A percentile compares a stretch with the other conserved stretches of the same genome.
These are phyloP conservation scores for Formica selysi DNA, from an alignment of 1,140 invertebrate genomes.

Conservation along the genomic window DNA sequence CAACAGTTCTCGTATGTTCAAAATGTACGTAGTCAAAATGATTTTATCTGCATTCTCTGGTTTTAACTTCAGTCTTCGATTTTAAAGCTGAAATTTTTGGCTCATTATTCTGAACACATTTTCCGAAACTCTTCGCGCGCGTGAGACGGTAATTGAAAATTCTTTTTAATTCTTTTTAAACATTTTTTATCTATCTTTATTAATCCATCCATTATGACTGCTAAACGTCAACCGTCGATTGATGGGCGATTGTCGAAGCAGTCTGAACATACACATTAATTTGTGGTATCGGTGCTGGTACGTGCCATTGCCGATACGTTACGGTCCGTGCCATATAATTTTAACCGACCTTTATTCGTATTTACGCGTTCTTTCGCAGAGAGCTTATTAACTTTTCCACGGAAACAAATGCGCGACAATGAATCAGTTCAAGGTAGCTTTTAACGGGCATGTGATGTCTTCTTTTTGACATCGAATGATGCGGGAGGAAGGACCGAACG, in stretches of 20 bases:
- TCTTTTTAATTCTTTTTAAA: neutral
- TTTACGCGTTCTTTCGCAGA: neutral
- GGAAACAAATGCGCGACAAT: slow-evolving; percentile 56
- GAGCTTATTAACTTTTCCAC: slow-evolving; percentile 59
- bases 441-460: slow-evolving; percentile 17
- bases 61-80: neutral
- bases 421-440: slow-evolving; percentile 47
- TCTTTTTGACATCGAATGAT: slow-evolving; percentile 20
- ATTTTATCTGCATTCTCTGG: neutral
- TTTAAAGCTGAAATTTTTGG: neutral
- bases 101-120: neutral
- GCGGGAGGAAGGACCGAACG: slow-evolving; percentile 4
- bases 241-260: too few species aligned
- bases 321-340: too few species aligned
- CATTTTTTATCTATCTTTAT: too few species aligned
- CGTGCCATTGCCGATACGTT: too few species aligned
- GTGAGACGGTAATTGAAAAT: slow-evolving; percentile 14
- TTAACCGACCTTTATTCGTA: neutral
- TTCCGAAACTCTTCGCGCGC: slow-evolving; percentile 4
- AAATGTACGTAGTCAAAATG: too few species aligned
- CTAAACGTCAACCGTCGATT: too few species aligned
- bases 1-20: too few species aligned
- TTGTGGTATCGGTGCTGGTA: too few species aligned
- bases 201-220: too few species aligned
- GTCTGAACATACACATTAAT: too few species aligned